Evolutionary conservation across 2,113 vertebrate species (phyloP).

Genomic region (Nerophis lumbriciformis): DNA sequence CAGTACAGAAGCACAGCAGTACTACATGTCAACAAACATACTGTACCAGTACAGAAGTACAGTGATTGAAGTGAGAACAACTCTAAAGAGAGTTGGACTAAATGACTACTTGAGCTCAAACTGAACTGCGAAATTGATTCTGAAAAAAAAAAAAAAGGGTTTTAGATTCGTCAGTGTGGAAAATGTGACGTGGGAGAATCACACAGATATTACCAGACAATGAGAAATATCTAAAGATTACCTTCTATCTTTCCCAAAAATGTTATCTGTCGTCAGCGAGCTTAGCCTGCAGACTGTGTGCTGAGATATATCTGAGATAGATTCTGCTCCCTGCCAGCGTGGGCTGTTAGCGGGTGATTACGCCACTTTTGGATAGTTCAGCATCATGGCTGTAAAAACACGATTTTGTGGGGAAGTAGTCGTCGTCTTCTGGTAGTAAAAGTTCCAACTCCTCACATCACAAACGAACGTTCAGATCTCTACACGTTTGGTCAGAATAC

Average conservation of each 20-base stretch:
- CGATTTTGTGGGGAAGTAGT: not conserved
- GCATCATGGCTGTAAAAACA: constrained; percentile 6
- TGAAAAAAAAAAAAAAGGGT: constrained; percentile 6
- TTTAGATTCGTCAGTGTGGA: constrained; percentile 12
- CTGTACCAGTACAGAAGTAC: no score
- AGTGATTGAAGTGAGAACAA: constrained; percentile 45
- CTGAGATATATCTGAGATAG: constrained; percentile 30
- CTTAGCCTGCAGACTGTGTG: constrained; percentile 21
- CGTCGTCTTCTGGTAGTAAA: constrained; percentile 35
- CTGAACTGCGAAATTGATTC: constrained; percentile 14
- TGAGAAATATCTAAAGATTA: constrained; percentile 16
- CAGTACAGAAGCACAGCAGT: no score
- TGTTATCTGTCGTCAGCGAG: constrained; percentile 41
- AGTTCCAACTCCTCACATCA: constrained; percentile 40
- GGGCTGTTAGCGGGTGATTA: constrained; percentile 16
- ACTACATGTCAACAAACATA: no score
- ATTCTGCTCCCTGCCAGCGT: constrained; percentile 2
- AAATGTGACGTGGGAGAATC: constrained; percentile 12
- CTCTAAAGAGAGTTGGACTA: constrained; percentile 28
- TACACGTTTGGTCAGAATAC: not conserved
- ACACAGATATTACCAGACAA: constrained; percentile 1
- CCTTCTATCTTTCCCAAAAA: constrained; percentile 33
- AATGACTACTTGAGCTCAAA: constrained; percentile 30
- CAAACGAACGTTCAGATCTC: not conserved
- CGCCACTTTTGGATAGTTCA: constrained; percentile 20